Evolutionary conservation across 2,113 vertebrate species (phyloP).

Genomic region (Odobenus rosmarus): DNA sequence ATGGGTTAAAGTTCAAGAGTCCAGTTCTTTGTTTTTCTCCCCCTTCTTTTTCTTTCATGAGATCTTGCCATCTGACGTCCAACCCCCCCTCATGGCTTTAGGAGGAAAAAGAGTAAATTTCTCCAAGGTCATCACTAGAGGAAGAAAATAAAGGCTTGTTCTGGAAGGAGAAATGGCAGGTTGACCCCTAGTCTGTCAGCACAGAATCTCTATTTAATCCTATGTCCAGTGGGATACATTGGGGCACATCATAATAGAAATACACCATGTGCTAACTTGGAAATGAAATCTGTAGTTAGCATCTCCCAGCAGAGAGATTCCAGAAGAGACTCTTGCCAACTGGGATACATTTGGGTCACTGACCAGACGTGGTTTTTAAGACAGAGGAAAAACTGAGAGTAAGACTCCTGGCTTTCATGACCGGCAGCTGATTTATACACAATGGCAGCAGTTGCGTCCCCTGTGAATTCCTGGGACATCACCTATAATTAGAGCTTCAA

Average conservation of each 20-base stretch:
- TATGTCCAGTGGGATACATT: not conserved
- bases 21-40: not conserved
- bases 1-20: not conserved
- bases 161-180: not conserved
- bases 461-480: not conserved
- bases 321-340: not conserved
- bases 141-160: not conserved
- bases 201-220: not conserved
- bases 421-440: no score
- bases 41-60: not conserved
- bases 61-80: not conserved
- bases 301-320: not conserved
- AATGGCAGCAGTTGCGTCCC: accelerated
- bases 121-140: not conserved
- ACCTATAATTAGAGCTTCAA: not conserved
- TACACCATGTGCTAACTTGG: not conserved
- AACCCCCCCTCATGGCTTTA: not conserved
- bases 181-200: not conserved
- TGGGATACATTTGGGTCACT: not conserved
- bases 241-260: not conserved
- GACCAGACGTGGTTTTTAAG: not conserved
- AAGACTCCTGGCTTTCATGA: not conserved
- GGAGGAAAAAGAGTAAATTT: not conserved
- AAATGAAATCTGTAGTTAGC: not conserved
- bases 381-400: not conserved